Base-by-base conservation (phyloP, 2,888 invertebrate species). In the Lithophane semibrunnea region DNA sequence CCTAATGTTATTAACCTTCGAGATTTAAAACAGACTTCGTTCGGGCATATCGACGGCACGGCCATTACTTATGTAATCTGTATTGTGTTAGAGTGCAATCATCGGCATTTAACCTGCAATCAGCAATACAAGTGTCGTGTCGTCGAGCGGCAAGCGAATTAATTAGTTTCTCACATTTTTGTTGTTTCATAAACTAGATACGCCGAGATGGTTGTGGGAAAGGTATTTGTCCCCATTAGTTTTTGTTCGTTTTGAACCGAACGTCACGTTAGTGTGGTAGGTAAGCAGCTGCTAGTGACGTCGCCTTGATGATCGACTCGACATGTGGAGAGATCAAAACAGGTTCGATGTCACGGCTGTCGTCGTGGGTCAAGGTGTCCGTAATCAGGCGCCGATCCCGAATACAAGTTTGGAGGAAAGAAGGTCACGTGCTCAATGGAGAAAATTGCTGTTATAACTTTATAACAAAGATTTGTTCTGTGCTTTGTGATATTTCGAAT, bases 331-430 rank as follows among this genome's bases (percentile, higher is more conserved):
- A 86, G 86, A 90, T 90, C 87, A 85, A 88, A 94, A 94, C 94
- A 92, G 92, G 94, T 94, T 93, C 93, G 92, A 93, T 93, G 91
- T 92, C 93, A 93, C 88, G 92, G 92, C 86, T 89, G 87, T 84
- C 83, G 88, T 87, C 84, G 88, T 91, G 80, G 92, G 93, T 92
- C 92, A 94, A 93, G 92, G 92, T 87, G 86, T 77, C 78, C 73
- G 78, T 86, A 86, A 87, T 88, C 74, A 83, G 84, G 80, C 79
- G 70, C 80, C 73, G 76, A 77, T 86, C 86, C 88, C 81, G 75
- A 88, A 82, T 80, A 79, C 80, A 79, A 79, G 77, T 84, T 86
- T 75, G 42, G 71, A 72, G 71, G 68, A 76, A 86, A 80, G 69
- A 75, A 83, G 88, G 82, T 73, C 79, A 66, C 47, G 58, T 76